Percentiles rank a stretch among this genome's conserved stretches.
Conservation (phyloP, 1,140 invertebrate genomes). For the Parasteatoda tepidariorum region DNA sequence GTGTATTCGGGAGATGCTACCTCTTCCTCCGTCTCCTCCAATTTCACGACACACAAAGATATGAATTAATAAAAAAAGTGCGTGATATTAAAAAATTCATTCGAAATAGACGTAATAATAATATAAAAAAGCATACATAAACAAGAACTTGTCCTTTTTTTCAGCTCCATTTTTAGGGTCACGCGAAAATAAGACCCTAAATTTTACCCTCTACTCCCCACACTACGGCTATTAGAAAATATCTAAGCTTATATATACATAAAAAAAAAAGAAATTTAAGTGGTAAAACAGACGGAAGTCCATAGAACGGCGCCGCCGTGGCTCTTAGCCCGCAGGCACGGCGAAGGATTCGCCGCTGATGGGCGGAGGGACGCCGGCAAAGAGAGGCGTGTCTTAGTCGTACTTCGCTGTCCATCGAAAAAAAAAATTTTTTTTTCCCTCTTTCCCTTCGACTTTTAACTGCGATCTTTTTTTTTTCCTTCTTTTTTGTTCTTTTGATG, state of each 20-base stretch:
- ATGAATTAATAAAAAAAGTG: slow-evolving; percentile 2
- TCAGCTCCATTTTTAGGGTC: slow-evolving; percentile 35
- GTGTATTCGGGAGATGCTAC: neutral
- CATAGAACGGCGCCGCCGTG: slow-evolving; percentile 39
- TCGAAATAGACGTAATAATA: neutral
- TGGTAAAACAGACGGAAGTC: slow-evolving; percentile 38
- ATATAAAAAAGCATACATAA: slow-evolving; percentile 41
- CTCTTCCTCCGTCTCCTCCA: neutral
- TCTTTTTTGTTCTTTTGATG: neutral
- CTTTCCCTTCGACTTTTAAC: slow-evolving; percentile 11
- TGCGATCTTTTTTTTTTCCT: neutral
- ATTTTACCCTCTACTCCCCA: neutral
- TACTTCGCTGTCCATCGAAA: slow-evolving; percentile 24
- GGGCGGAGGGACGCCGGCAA: slow-evolving; percentile 41
- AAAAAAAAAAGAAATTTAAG: neutral
- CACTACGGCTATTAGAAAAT: slow-evolving; percentile 20
- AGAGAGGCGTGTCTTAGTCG: slow-evolving; percentile 23
- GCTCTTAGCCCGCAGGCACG: slow-evolving; percentile 31
- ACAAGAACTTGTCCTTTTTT: slow-evolving; percentile 34
- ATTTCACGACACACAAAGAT: neutral
- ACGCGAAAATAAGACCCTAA: slow-evolving; percentile 16
- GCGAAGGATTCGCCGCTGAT: slow-evolving; percentile 29
- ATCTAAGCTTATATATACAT: neutral
- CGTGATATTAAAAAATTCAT: slow-evolving; percentile 6
- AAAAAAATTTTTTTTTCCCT: slow-evolving; percentile 11